Percentiles rank a stretch among this genome's conserved stretches.
Conservation (phyloP, 2,797 vertebrate genomes). For the Sebastes itinus region DNA sequence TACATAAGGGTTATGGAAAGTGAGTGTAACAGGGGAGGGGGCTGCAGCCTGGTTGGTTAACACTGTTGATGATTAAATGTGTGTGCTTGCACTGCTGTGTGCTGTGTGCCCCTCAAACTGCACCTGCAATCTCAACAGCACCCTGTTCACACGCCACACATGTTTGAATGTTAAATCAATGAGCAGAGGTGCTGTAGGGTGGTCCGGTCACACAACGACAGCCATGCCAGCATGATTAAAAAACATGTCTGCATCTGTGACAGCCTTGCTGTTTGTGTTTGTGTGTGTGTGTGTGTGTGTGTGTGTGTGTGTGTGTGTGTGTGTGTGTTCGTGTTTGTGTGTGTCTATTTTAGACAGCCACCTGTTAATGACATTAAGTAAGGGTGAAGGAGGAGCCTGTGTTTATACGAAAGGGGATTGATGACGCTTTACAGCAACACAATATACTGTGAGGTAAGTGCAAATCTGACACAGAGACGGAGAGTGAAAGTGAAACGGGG, state of each 20-base stretch:
- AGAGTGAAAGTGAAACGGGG: not conserved
- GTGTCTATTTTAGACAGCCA: slow-evolving; percentile 84
- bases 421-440: slow-evolving; percentile 53
- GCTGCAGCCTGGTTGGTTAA: slow-evolving; percentile 59
- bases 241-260: slow-evolving; percentile 60
- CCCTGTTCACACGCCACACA: slow-evolving; percentile 18
- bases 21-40: slow-evolving; percentile 70
- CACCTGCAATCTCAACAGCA: slow-evolving; percentile 27
- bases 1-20: slow-evolving; percentile 69
- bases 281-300: slow-evolving; percentile 32
- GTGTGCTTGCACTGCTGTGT: slow-evolving; percentile 23
- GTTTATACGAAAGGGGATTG: slow-evolving; percentile 58
- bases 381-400: slow-evolving; percentile 66
- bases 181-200: slow-evolving; percentile 43
- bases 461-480: slow-evolving; percentile 23
- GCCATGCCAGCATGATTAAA: slow-evolving; percentile 39
- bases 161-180: slow-evolving; percentile 42
- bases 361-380: slow-evolving; percentile 87
- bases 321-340: slow-evolving; percentile 28
- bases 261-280: slow-evolving; percentile 17
- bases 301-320: slow-evolving; percentile 31
- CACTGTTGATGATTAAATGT: slow-evolving; percentile 55
- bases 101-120: slow-evolving; percentile 23
- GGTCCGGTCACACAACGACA: slow-evolving; percentile 42
- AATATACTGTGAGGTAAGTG: slow-evolving; percentile 44